phyloP scores from a whole-genome alignment of 2,888 invertebrate species.

The Maniola hyperantus region DNA sequence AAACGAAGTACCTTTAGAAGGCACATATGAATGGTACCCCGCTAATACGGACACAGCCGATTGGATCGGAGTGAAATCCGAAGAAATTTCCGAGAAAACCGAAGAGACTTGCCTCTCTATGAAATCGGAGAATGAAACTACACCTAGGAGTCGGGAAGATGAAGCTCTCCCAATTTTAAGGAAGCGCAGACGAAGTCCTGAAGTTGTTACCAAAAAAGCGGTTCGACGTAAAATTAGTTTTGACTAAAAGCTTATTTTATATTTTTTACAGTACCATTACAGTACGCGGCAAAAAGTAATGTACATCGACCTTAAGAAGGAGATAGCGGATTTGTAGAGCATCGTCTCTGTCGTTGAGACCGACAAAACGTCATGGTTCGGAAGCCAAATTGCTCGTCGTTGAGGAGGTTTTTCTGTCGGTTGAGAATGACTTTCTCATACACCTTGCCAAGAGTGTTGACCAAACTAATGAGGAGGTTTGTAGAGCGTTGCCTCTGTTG shows the following conservation, averaged over 20 bases:
- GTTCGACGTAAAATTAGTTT: constrained; percentile 57
- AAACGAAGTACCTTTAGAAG: constrained; percentile 68
- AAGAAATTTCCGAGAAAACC: constrained; percentile 30
- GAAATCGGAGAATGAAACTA: constrained; percentile 53
- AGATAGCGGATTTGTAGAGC: too few relatives aligned
- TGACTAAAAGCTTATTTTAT: constrained; percentile 40
- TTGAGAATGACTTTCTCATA: too few relatives aligned
- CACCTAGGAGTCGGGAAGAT: constrained; percentile 51
- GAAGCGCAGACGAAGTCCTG: constrained; percentile 38
- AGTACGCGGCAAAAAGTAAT: too few relatives aligned
- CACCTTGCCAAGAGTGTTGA: too few relatives aligned
- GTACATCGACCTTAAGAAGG: too few relatives aligned
- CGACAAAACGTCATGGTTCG: too few relatives aligned
- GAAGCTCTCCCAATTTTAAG: constrained; percentile 43
- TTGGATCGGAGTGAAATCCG: constrained; percentile 50
- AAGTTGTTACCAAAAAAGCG: constrained; percentile 40
- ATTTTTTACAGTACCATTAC: too few relatives aligned
- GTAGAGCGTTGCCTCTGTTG: too few relatives aligned
- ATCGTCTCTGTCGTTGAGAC: too few relatives aligned
- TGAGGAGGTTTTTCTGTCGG: too few relatives aligned
- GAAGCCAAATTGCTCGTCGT: too few relatives aligned
- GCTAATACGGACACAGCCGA: constrained; percentile 38
- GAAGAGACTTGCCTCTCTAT: constrained; percentile 41
- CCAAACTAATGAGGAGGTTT: too few relatives aligned
- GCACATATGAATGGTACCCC: constrained; percentile 74